phyloP scores from a whole-genome alignment of 2,797 vertebrate genomes.

The Gallirallus australis region DNA sequence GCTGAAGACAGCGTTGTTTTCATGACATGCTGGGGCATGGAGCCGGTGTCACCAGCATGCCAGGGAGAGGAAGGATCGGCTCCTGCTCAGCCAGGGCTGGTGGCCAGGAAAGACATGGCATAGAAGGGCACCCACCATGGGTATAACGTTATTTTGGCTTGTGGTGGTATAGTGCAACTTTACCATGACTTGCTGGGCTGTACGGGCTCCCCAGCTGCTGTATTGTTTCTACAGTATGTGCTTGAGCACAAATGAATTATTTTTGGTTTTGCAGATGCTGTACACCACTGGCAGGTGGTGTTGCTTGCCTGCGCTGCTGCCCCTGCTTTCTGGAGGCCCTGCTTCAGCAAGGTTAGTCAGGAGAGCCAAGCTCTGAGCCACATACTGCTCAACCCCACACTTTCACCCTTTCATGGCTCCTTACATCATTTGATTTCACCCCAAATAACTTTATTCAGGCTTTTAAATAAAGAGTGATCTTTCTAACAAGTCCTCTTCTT shows the following conservation, averaged over 20 bases:
- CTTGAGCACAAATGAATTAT: not conserved
- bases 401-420: not conserved
- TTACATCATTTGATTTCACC: not conserved
- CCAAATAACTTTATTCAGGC: not conserved
- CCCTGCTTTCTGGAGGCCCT: not conserved
- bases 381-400: not conserved
- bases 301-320: rapidly evolving
- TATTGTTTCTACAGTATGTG: rapidly evolving
- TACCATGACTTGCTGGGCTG: rapidly evolving
- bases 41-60: rapidly evolving
- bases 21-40: rapidly evolving
- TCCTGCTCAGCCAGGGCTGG: not conserved
- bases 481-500: not conserved
- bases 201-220: not conserved
- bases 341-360: not conserved
- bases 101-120: rapidly evolving
- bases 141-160: rapidly evolving
- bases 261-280: not conserved
- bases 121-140: rapidly evolving
- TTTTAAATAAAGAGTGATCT: slow-evolving; percentile 2
- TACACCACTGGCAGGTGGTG: rapidly evolving
- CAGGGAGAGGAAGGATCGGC: rapidly evolving
- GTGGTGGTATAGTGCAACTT: not conserved
- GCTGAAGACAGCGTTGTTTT: not conserved
- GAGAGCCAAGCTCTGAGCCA: not conserved